Conservation (phyloP, 2,888 invertebrate species). For the Pemphredon lugubris region DNA sequence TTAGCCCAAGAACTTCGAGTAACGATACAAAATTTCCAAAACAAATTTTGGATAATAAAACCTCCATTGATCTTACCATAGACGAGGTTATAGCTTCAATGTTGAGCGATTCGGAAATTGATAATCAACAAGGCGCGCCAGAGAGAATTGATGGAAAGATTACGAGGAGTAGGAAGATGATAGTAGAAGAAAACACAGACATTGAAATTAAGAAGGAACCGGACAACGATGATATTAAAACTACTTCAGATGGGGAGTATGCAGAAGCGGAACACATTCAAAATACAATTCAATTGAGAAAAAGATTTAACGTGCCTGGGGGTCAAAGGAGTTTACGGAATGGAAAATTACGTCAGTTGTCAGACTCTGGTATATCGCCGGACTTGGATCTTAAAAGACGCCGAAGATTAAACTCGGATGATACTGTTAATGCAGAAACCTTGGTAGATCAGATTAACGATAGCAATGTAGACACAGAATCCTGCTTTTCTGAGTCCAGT, state of each 20-base stretch:
- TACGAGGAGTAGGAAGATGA: slow-evolving; percentile 71
- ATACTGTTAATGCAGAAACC: slow-evolving; percentile 59
- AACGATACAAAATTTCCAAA: slow-evolving; percentile 55
- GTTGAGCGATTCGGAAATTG: slow-evolving; percentile 71
- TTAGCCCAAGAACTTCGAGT: slow-evolving; percentile 34
- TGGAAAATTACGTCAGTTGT: slow-evolving; percentile 85
- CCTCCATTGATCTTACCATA: slow-evolving; percentile 77
- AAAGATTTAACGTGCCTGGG: slow-evolving; percentile 60
- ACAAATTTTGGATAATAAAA: slow-evolving; percentile 62
- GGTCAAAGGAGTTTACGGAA: slow-evolving; percentile 85
- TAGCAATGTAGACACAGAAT: slow-evolving; percentile 67
- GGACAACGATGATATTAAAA: slow-evolving; percentile 63
- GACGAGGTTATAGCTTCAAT: slow-evolving; percentile 79
- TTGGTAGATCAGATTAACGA: slow-evolving; percentile 62
- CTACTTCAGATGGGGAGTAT: slow-evolving; percentile 64
- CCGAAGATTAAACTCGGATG: slow-evolving; percentile 71
- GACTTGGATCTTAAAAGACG: slow-evolving; percentile 70
- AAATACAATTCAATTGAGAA: slow-evolving; percentile 64
- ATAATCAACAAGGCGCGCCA: slow-evolving; percentile 61
- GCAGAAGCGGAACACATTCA: slow-evolving; percentile 54
- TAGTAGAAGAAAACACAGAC: slow-evolving; percentile 67
- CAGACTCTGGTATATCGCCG: slow-evolving; percentile 66
- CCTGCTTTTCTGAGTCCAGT: slow-evolving; percentile 69
- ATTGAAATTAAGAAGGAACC: slow-evolving; percentile 73
- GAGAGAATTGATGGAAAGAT: slow-evolving; percentile 68